Conservation (phyloP, 2,888 invertebrate genomes). For the Lasioglossum pauxillum region DNA sequence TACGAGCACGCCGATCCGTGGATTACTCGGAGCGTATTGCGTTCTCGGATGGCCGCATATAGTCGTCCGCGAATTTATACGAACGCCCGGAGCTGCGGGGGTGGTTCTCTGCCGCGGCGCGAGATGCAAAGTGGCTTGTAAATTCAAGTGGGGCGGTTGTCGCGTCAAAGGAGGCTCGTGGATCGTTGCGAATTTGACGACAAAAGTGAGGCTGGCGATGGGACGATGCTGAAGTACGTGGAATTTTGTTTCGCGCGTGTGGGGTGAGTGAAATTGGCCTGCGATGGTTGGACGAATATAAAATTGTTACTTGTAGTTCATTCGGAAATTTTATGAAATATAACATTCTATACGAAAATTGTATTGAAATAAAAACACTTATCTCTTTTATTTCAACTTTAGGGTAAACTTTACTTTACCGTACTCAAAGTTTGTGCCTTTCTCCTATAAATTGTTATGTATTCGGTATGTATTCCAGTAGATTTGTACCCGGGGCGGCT, state of each 20-base stretch:
- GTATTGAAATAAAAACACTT: no score
- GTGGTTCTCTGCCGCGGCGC: neutral
- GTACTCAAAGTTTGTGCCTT: no score
- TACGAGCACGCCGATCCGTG: slow-evolving; percentile 12
- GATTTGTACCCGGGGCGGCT: no score
- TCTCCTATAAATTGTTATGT: no score
- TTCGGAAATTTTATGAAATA: neutral
- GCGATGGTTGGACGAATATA: neutral
- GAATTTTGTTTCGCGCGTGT: neutral
- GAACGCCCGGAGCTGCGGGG: neutral
- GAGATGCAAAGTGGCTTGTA: neutral
- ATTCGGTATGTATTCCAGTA: no score
- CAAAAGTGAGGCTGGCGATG: neutral
- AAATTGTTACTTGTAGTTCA: neutral
- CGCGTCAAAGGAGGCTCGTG: neutral
- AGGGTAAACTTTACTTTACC: no score
- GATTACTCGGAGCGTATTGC: slow-evolving; percentile 1
- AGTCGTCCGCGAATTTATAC: neutral
- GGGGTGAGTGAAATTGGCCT: neutral
- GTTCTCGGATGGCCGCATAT: neutral
- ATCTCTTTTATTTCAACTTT: no score
- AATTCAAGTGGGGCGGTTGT: neutral
- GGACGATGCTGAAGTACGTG: neutral
- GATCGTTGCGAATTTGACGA: neutral
- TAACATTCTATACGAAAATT: no score